phyloP scores from a whole-genome alignment of 2,113 vertebrate genomes.

The Sceloporus undulatus region DNA sequence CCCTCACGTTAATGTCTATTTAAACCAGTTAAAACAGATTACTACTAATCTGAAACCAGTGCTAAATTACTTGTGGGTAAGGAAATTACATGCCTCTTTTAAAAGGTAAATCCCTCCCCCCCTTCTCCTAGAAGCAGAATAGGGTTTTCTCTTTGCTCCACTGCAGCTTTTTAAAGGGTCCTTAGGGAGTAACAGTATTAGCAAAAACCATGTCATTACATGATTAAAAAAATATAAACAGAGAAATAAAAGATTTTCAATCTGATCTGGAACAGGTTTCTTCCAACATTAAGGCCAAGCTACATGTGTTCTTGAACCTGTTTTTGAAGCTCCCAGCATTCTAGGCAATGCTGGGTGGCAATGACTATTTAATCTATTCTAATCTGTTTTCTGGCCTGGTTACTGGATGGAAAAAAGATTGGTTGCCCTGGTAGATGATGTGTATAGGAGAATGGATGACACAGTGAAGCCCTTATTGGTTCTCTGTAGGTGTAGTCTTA shows the following conservation, averaged over 20 bases:
- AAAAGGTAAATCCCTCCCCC: not conserved
- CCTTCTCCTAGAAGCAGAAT: not conserved
- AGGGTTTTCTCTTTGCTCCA: not conserved
- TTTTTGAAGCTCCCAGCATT: not conserved
- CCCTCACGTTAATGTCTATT: constrained; percentile 62
- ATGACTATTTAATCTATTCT: not conserved
- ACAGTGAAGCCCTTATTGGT: not conserved
- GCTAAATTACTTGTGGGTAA: constrained; percentile 43
- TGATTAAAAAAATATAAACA: not conserved
- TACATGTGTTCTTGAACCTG: not conserved
- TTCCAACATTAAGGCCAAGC: not conserved
- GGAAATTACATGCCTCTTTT: constrained; percentile 50
- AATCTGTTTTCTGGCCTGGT: not conserved
- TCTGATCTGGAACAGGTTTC: not conserved
- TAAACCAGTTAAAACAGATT: constrained; percentile 60
- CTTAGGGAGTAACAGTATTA: not conserved
- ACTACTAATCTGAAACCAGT: constrained; percentile 62
- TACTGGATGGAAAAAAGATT: not conserved
- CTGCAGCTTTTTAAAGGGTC: not conserved
- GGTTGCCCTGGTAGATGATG: not conserved
- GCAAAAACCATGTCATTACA: not conserved
- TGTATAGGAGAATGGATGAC: not conserved
- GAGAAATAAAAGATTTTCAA: not conserved
- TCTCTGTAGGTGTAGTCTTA: too few species aligned
- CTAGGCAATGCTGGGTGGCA: not conserved